Conservation (phyloP, 2,888 invertebrate genomes). For the Cephus rjabovi region DNA sequence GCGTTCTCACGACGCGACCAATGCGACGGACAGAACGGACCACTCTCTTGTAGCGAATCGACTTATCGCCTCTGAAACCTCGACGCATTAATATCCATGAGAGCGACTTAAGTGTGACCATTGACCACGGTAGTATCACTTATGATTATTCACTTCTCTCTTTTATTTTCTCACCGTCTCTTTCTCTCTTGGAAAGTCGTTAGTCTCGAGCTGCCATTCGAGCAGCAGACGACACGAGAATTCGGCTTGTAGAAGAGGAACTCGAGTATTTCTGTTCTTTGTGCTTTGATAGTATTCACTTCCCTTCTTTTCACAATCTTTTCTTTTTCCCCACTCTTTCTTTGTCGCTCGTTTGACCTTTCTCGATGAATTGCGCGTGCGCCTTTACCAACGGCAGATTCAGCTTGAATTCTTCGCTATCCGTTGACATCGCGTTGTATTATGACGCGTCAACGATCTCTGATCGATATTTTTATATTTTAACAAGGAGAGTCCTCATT, state of each 20-base stretch:
- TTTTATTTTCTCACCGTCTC: not conserved
- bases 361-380: not conserved
- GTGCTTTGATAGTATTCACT: not conserved
- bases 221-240: not conserved
- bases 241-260: not conserved
- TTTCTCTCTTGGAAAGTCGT: not conserved
- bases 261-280: not conserved
- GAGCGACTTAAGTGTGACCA: not conserved
- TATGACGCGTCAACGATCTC: not conserved
- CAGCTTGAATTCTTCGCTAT: not conserved
- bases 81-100: not conserved
- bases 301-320: not conserved
- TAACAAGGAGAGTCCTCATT: not conserved
- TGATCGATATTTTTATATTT: not conserved
- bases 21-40: not conserved
- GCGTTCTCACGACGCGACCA: not conserved
- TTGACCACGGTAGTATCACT: not conserved
- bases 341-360: not conserved
- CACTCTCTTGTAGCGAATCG: not conserved
- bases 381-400: not conserved
- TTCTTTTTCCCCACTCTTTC: not conserved
- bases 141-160: not conserved
- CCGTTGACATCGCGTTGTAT: not conserved
- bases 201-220: not conserved
- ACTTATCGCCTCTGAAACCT: not conserved